phyloP scores from a whole-genome alignment of 2,888 invertebrate species.

The Pycnomerus fuliginosus region DNA sequence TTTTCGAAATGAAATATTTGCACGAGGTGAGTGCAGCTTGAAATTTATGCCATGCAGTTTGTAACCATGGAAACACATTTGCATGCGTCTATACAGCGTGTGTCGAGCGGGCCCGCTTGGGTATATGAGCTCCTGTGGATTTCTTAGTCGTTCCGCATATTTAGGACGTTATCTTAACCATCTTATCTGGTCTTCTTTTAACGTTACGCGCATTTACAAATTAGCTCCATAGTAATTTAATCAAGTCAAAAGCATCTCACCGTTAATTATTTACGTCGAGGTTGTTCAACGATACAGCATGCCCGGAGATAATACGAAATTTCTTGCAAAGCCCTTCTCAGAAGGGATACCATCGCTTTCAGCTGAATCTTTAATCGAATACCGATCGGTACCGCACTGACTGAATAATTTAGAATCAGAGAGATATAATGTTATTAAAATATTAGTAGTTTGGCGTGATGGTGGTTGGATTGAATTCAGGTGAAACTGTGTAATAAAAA shows the following conservation, averaged over 20 bases:
- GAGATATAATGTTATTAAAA: constrained; percentile 11
- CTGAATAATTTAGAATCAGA: too few relatives aligned
- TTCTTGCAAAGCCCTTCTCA: neutral
- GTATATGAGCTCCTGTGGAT: constrained; percentile 33
- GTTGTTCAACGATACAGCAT: too few relatives aligned
- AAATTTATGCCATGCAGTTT: constrained; percentile 48
- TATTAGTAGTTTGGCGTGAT: constrained; percentile 9
- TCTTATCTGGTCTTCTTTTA: constrained; percentile 2
- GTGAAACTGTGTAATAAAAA: constrained; percentile 7
- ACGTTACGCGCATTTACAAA: constrained; percentile 7
- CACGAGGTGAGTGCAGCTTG: constrained; percentile 40
- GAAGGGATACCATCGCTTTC: neutral
- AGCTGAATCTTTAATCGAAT: too few relatives aligned
- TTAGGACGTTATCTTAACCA: constrained; percentile 1
- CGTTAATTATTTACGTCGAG: constrained; percentile 1
- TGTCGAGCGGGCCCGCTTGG: constrained; percentile 27
- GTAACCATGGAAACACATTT: constrained; percentile 49
- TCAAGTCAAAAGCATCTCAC: constrained; percentile 7
- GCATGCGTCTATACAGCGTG: constrained; percentile 43
- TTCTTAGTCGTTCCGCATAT: neutral
- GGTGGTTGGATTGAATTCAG: constrained; percentile 7
- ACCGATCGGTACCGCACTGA: too few relatives aligned
- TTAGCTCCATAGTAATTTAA: constrained; percentile 7
- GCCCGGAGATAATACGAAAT: too few relatives aligned
- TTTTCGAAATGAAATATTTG: constrained; percentile 46